These are phyloP conservation scores for Macroglossus sobrinus DNA, from an alignment of 2,113 vertebrate species.

Conservation along the genomic window DNA sequence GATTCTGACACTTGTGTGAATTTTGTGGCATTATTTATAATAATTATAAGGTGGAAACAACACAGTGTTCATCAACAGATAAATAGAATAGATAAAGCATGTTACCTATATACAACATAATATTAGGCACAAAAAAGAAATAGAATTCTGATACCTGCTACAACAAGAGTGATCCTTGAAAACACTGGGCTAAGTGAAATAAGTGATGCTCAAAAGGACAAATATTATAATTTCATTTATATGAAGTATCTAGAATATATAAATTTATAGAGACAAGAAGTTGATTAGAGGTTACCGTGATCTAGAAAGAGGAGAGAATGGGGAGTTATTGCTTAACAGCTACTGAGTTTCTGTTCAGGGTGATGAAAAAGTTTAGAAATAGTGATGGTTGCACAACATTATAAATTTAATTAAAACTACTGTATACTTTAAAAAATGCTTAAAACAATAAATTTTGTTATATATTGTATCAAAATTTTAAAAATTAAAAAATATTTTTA, in stretches of 20 bases:
- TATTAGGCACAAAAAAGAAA: not conserved
- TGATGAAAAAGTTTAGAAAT: not conserved
- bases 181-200: not conserved
- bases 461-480: not conserved
- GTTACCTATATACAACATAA: not conserved
- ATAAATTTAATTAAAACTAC: not conserved
- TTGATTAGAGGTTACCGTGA: not conserved
- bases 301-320: not conserved
- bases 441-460: not conserved
- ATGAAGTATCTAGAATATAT: not conserved
- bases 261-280: not conserved
- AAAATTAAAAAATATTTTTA: not conserved
- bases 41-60: not conserved
- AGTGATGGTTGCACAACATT: not conserved
- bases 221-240: not conserved
- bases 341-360: not conserved
- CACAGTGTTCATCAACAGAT: not conserved
- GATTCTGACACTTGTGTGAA: not conserved
- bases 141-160: not conserved
- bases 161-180: not conserved
- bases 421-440: not conserved
- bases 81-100: not conserved
- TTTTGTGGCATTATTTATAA: not conserved
- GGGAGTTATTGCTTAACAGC: not conserved
- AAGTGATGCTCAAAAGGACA: not conserved